Evolutionary conservation across 1,140 invertebrate species (phyloP), one percentile per base, ranked within the genome.

Genomic region (Branchinecta lindahli): DNA sequence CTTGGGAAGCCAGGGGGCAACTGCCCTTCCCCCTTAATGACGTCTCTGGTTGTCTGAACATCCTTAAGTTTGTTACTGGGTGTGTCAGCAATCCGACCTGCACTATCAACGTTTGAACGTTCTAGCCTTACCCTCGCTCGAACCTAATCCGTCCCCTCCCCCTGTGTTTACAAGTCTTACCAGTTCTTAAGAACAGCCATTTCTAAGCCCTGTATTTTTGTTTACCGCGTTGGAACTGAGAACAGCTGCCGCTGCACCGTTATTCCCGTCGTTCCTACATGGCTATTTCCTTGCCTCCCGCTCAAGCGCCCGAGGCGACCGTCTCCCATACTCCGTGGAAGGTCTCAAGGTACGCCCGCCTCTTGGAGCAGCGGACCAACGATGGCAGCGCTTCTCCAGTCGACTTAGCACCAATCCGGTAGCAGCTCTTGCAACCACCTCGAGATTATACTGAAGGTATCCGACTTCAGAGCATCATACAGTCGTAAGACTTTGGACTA

Each of bases 371-470:
- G 12, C 18, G 52, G 52, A 61, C 52, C 52, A 61, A 61, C 52
- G 52, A 20, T 15, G 52, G 18, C 12, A 15, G 52, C 18, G 52
- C 18, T 61, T 61, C 52, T 61, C 52, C 52, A 61, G 52, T 61
- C 52, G 52, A 61, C 52, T 61, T 61, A 61, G 52, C 52, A 61
- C 52, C 52, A 61, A 61, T 61, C 52, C 52, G 52, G 52, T 61
- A 61, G 52, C 52, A 61, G 52, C 52, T 61, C 18, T 61, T 61
- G 33, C 52, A 20, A 20, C 12, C 52, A 61, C 52, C 52, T 61
- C 52, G 52, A 61, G 52, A 61, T 61, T 61, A 61, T 61, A 61
- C 52, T 61, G 52, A 61, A 61, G 52, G 52, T 61, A 61, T 61
- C 18, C 52, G 18, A 12, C 52, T 61, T 61, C 52, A 61, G 12